These are phyloP conservation scores for Anguilla rostrata DNA, from an alignment of 2,113 vertebrate genomes.

Conservation along the genomic window DNA sequence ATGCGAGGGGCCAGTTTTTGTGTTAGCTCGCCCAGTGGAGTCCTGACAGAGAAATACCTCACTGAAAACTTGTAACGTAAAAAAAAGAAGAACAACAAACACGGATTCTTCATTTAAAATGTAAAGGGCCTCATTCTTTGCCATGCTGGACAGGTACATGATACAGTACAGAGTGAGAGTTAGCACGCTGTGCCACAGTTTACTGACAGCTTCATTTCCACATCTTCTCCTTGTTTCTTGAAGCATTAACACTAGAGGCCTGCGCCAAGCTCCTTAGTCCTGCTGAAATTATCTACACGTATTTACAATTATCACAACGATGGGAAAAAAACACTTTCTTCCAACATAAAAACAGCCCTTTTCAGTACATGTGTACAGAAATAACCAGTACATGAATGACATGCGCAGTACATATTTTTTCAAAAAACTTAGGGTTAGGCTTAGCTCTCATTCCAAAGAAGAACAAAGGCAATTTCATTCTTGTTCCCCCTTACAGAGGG, in stretches of 20 bases:
- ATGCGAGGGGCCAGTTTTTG: no score
- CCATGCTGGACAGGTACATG: neutral
- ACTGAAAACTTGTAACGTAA: no score
- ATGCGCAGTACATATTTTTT: neutral
- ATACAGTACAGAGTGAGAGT: neutral
- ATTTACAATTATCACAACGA: slow-evolving; percentile 11
- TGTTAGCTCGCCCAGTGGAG: no score
- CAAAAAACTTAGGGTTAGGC: neutral
- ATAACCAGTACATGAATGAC: neutral
- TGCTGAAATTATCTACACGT: slow-evolving; percentile 5
- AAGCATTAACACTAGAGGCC: neutral
- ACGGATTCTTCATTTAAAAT: neutral
- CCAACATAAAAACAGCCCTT: slow-evolving; percentile 49
- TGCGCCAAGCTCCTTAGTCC: neutral
- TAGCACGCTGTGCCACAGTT: neutral
- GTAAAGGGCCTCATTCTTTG: neutral
- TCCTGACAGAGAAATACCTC: neutral
- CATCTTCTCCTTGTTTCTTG: neutral
- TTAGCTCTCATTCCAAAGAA: neutral
- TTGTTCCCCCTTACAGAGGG: neutral
- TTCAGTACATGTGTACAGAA: slow-evolving; percentile 43
- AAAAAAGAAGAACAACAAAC: neutral
- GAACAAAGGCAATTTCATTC: neutral
- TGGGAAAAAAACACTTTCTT: slow-evolving; percentile 33
- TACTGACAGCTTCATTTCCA: no score